Evolutionary conservation across 2,888 invertebrate species (phyloP).

Genomic region (Gasteruption jaculator): DNA sequence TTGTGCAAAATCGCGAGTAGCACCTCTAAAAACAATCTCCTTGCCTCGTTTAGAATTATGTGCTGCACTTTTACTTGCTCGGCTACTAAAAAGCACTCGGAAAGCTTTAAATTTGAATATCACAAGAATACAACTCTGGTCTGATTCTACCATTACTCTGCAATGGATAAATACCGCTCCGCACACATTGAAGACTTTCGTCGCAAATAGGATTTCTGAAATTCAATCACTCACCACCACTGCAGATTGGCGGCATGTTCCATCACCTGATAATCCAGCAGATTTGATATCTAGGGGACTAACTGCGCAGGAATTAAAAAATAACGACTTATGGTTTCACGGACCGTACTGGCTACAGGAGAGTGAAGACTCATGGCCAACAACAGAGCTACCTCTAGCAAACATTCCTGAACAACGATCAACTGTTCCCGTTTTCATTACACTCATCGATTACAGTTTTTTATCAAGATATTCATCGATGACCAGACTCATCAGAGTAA

Average conservation of each 20-base stretch:
- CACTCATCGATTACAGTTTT: background rate
- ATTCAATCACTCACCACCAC: background rate
- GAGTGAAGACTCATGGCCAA: conserved; percentile 12
- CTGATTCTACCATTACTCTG: conserved; percentile 3
- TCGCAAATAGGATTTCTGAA: background rate
- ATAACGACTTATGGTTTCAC: conserved; percentile 16
- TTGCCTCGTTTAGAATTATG: conserved; percentile 30
- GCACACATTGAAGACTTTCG: conserved; percentile 4
- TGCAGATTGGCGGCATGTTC: conserved; percentile 19
- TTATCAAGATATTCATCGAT: background rate
- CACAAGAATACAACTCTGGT: conserved; percentile 3
- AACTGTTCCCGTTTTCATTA: too few species aligned
- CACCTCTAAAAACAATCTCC: conserved; percentile 26
- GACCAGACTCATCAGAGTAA: background rate
- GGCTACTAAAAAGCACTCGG: conserved; percentile 13
- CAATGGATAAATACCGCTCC: conserved; percentile 5
- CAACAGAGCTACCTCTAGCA: background rate
- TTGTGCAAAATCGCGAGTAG: conserved; percentile 30
- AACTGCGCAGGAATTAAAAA: conserved; percentile 13
- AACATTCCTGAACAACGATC: too few species aligned
- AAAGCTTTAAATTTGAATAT: conserved; percentile 10
- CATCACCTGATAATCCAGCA: conserved; percentile 23
- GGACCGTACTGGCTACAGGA: conserved; percentile 19
- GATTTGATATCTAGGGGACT: conserved; percentile 24
- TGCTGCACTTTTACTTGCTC: conserved; percentile 23